A percentile compares a stretch with the other conserved stretches of the same genome.
Conservation (phyloP, 2,113 vertebrate species). For the Lagopus leucura region DNA sequence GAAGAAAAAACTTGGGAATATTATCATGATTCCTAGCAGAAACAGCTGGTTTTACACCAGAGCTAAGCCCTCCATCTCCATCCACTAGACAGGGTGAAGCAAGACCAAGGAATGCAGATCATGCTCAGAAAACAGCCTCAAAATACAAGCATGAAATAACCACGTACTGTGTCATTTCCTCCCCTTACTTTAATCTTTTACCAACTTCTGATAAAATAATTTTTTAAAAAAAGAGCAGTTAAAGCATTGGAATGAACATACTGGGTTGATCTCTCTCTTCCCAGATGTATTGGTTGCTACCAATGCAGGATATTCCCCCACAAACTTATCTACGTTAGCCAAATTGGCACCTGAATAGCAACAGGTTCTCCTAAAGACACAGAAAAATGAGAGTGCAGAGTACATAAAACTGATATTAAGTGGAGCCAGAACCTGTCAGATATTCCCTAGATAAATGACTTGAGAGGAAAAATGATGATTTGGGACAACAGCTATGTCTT, state of each 20-base stretch:
- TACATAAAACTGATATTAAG: not conserved
- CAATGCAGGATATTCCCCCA: not conserved
- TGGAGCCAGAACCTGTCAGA: not conserved
- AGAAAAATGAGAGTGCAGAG: not conserved
- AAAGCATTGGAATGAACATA: not conserved
- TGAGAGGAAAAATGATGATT: not conserved
- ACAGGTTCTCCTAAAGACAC: not conserved
- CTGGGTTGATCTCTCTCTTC: not conserved
- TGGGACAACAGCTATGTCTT: not conserved
- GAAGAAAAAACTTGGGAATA: not conserved
- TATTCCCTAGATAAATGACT: not conserved
- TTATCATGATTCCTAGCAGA: not conserved
- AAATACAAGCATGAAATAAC: not conserved
- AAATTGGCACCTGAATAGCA: not conserved
- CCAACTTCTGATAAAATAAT: not conserved
- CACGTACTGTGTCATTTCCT: not conserved
- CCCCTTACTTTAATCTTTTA: not conserved
- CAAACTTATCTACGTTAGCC: not conserved
- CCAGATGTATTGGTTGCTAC: not conserved
- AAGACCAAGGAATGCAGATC: not conserved
- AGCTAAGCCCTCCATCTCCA: not conserved
- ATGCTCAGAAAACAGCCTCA: not conserved
- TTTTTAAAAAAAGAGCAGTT: not conserved
- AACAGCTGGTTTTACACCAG: not conserved
- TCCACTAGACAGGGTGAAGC: not conserved